Evolutionary conservation across 2,797 vertebrate species (phyloP).

Genomic region (Phalanger gymnotis): DNA sequence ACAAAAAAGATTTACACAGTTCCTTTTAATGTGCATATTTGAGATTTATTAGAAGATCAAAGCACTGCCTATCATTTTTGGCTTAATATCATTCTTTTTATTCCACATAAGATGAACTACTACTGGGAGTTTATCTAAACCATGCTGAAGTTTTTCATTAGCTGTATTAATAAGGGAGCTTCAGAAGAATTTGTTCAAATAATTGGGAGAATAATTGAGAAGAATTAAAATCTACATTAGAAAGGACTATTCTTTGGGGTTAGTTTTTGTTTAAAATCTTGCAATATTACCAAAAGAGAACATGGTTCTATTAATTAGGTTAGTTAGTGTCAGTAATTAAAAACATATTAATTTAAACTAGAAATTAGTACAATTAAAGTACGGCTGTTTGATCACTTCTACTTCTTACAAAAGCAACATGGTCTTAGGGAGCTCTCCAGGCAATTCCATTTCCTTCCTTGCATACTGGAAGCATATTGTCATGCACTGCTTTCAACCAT

Average conservation of each 20-base stretch:
- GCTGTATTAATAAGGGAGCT: conserved; percentile 58
- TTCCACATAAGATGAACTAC: conserved; percentile 69
- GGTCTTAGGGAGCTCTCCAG: conserved; percentile 17
- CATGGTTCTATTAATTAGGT: background rate
- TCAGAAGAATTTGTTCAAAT: conserved; percentile 61
- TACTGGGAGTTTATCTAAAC: conserved; percentile 19
- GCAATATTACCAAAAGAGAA: conserved; percentile 44
- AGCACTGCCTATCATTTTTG: conserved; percentile 58
- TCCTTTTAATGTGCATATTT: conserved; percentile 57
- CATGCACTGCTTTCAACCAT: background rate
- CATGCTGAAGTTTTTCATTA: conserved; percentile 57
- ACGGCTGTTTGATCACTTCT: conserved; percentile 26
- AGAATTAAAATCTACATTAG: conserved; percentile 39
- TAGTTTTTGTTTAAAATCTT: conserved; percentile 47
- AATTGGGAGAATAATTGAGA: conserved; percentile 60
- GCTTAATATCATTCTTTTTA: conserved; percentile 39
- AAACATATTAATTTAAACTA: conserved; percentile 40
- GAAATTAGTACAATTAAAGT: conserved; percentile 31
- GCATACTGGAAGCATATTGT: background rate
- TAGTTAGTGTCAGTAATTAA: conserved; percentile 19
- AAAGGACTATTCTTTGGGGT: conserved; percentile 7
- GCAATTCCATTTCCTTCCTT: background rate
- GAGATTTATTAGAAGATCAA: conserved; percentile 61
- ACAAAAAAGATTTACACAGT: conserved; percentile 48
- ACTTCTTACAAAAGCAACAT: conserved; percentile 5